Percentiles rank a stretch among this genome's conserved stretches.
Conservation (phyloP, 2,888 invertebrate genomes). For the Oscheius onirici region DNA sequence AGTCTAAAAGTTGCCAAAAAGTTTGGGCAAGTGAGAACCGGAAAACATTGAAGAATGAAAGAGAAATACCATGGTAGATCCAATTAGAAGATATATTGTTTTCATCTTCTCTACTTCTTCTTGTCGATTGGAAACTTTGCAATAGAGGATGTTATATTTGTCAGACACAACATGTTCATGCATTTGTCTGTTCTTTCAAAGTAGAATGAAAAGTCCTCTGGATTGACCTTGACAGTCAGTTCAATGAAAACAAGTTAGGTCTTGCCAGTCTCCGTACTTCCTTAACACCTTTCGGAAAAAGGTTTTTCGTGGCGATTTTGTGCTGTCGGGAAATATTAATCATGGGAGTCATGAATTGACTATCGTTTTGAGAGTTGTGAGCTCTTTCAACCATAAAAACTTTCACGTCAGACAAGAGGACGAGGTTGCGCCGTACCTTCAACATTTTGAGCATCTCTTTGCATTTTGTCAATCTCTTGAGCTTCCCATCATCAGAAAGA, state of each 20-base stretch:
- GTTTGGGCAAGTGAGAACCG: too few species aligned
- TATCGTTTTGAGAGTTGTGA: conserved; percentile 16
- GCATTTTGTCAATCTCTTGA: conserved; percentile 2
- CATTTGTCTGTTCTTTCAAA: too few species aligned
- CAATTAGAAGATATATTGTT: too few species aligned
- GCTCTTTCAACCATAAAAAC: conserved; percentile 19
- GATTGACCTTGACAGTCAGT: conserved; percentile 24
- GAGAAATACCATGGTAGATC: too few species aligned
- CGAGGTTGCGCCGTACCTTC: conserved; percentile 8
- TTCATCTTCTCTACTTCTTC: too few species aligned
- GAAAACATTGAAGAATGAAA: too few species aligned
- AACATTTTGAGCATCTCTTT: conserved; percentile 19
- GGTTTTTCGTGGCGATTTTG: not conserved
- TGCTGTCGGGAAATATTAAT: not conserved
- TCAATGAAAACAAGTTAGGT: conserved; percentile 31
- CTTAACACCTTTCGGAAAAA: conserved; percentile 28
- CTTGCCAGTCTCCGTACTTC: not conserved
- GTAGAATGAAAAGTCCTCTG: too few species aligned
- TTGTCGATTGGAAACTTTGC: too few species aligned
- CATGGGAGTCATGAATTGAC: not conserved
- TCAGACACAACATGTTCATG: too few species aligned
- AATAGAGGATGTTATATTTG: too few species aligned
- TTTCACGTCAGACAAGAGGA: conserved; percentile 25
- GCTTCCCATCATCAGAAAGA: conserved; percentile 6
- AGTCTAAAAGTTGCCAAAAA: too few species aligned